Evolutionary conservation across 2,113 vertebrate genomes (phyloP), one percentile per base, ranked within the genome.

Genomic region (Calcarius ornatus): DNA sequence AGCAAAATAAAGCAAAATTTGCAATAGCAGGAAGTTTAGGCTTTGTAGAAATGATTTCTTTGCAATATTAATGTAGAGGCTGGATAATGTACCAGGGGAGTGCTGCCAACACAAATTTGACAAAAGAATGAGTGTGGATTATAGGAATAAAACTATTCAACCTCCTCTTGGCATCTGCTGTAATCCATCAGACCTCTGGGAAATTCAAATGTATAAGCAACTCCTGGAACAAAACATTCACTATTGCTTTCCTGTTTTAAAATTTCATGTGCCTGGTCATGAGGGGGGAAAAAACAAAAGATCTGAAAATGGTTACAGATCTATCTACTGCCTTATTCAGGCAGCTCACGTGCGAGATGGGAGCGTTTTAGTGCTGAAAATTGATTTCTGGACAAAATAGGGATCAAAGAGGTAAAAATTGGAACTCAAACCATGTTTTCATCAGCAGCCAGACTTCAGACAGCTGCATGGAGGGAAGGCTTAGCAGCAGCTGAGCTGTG

Each of bases 311-410:
- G 28, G 11, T 64, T 66, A 43, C 25, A 59, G 59, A 33, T 90
- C 33, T 71, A 45, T 64, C 57, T 64, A 0, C n/a, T 68, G 57
- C 57, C 54, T 89, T 65, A 24, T 92, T 86, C 40, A 91, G 90
- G 48, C 66, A 72, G 50, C 53, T 88, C 64, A 37, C 3, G 0
- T 56, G 56, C 30, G 45, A 33, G 43, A 48, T 43, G 35, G 48
- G 48, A 95, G 47, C 18, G 1, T 69, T 92, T 81, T 21, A 81
- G 61, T 43, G 61, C 48, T 89, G 77, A 40, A 92, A 86, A 84
- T 91, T 81, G 94, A 84, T 95, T 96, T 88, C 83, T 85, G 83
- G 76, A 71, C 81, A 84, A 94, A 92, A 81, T 1, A 7, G 72
- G 37, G 54, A 86, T 93, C 69, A 91, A 93, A 92, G 72, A 86